Conservation (phyloP, 1,140 invertebrate genomes). For the Stegodyphus dumicola region DNA sequence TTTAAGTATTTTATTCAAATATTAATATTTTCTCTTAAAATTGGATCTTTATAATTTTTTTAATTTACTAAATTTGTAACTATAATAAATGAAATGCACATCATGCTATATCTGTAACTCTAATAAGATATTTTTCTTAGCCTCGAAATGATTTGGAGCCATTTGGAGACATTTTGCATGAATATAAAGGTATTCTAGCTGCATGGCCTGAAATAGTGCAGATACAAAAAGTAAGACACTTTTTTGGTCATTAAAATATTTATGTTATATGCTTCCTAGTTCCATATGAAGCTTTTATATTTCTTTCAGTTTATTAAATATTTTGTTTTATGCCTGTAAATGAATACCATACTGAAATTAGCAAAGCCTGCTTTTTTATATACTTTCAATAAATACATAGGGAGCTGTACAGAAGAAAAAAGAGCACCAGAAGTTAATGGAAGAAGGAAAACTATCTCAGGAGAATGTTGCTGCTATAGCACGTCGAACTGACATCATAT, state of each 20-base stretch:
- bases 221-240: slow-evolving; percentile 62
- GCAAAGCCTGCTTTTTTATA: neutral
- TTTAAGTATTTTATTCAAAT: neutral
- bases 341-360: neutral
- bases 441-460: slow-evolving; percentile 85
- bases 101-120: neutral
- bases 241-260: neutral
- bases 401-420: slow-evolving; percentile 87
- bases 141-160: slow-evolving; percentile 83
- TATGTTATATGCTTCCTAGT: too few species aligned
- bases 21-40: neutral
- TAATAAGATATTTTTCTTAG: slow-evolving; percentile 14
- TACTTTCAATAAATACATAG: slow-evolving; percentile 66
- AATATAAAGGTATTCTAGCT: slow-evolving; percentile 83
- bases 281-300: too few species aligned
- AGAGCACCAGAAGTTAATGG: slow-evolving; percentile 85
- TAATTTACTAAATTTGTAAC: neutral
- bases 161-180: slow-evolving; percentile 87
- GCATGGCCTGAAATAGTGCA: slow-evolving; percentile 65
- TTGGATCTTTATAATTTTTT: neutral
- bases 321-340: too few species aligned
- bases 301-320: too few species aligned
- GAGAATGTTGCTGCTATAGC: slow-evolving; percentile 82
- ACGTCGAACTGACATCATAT: slow-evolving; percentile 87
- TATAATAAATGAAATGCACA: too few species aligned